These are phyloP conservation scores for Cyclura pinguis DNA, from an alignment of 2,797 vertebrate species.

Conservation along the genomic window DNA sequence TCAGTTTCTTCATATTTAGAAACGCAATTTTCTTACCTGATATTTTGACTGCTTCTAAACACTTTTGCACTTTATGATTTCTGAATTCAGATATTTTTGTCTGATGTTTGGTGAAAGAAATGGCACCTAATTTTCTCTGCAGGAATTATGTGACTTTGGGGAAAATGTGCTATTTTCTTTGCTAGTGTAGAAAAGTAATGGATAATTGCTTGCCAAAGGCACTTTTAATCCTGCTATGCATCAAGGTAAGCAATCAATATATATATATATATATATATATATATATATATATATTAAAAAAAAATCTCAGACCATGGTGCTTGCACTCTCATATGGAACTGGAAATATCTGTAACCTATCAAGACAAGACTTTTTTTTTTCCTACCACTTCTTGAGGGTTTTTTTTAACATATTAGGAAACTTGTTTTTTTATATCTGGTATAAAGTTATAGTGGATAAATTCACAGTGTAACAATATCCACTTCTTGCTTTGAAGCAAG, in stretches of 20 bases:
- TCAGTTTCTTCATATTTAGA: constrained; percentile 54
- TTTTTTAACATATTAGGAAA: constrained; percentile 23
- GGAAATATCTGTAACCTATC: neutral
- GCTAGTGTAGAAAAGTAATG: constrained; percentile 25
- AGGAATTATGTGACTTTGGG: constrained; percentile 37
- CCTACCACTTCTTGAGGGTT: neutral
- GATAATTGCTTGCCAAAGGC: constrained; percentile 27
- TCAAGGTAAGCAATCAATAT: constrained; percentile 9
- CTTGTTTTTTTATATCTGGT: constrained; percentile 19
- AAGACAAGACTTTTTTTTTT: neutral
- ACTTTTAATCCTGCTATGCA: constrained; percentile 15
- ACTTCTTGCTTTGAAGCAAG: neutral
- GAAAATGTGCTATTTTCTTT: constrained; percentile 33
- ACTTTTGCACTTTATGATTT: constrained; percentile 48
- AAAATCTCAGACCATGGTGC: neutral
- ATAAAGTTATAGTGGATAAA: constrained; percentile 17
- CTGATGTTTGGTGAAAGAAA: constrained; percentile 50
- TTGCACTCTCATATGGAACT: neutral
- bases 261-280: too few species aligned
- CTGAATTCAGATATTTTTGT: constrained; percentile 39
- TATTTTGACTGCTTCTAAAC: constrained; percentile 62
- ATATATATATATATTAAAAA: too few species aligned
- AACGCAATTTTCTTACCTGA: constrained; percentile 38
- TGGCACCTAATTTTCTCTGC: constrained; percentile 32
- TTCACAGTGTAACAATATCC: constrained; percentile 22